Conservation (phyloP, 37 sponge, comb jelly and placozoan species). For the Agelas oroides region DNA sequence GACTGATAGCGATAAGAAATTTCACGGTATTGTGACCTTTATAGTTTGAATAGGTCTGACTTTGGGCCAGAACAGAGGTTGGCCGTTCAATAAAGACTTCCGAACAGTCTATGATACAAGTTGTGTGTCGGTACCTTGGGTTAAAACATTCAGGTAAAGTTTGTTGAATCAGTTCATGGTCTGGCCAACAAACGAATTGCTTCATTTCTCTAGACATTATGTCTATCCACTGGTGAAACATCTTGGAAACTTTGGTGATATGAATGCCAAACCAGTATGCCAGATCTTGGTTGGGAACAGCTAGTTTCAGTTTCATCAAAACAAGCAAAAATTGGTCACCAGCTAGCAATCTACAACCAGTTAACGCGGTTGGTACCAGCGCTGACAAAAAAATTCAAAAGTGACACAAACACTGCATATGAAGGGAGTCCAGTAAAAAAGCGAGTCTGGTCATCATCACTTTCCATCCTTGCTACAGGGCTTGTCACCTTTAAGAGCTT, state of each 20-base stretch:
- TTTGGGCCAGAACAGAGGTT: conserved; percentile 20
- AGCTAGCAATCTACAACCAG: too few relatives aligned
- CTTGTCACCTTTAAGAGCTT: too few relatives aligned
- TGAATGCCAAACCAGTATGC: conserved; percentile 21
- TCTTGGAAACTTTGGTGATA: not conserved
- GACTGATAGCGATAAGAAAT: conserved; percentile 48
- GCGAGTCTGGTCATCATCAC: too few relatives aligned
- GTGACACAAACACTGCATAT: too few relatives aligned
- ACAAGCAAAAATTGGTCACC: conserved; percentile 29
- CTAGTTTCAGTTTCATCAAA: conserved; percentile 51
- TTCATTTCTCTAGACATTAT: not conserved
- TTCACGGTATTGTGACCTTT: conserved; percentile 59
- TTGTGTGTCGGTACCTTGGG: conserved; percentile 3
- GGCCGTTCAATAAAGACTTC: conserved; percentile 56
- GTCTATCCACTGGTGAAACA: conserved; percentile 31
- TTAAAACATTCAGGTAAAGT: conserved; percentile 50
- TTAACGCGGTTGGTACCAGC: too few relatives aligned
- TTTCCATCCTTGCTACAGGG: too few relatives aligned
- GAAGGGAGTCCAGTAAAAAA: too few relatives aligned
- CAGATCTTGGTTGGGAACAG: conserved; percentile 13
- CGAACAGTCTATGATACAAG: conserved; percentile 62
- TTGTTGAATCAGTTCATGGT: not conserved
- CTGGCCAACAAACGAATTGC: conserved; percentile 43
- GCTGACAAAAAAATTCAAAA: too few relatives aligned
- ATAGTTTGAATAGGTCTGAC: conserved; percentile 57